Evolutionary conservation across 2,113 vertebrate species (phyloP).

Genomic region (Pithys albifrons): DNA sequence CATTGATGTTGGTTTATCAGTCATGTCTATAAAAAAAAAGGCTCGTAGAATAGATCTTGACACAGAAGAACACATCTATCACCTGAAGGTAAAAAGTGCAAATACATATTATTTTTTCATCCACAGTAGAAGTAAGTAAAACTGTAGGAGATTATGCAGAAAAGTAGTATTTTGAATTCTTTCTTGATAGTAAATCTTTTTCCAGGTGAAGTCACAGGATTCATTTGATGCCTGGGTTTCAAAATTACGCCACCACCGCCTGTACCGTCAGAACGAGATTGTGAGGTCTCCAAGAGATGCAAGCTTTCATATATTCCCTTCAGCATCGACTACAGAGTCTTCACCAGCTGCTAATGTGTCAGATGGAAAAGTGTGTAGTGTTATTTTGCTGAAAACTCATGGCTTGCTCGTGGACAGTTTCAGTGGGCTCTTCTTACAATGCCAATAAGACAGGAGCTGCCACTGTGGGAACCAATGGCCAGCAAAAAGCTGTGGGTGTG

Average conservation of each 20-base stretch:
- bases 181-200: neutral
- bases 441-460: neutral
- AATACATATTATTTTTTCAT: neutral
- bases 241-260: constrained; percentile 91
- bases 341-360: constrained; percentile 84
- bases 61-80: constrained; percentile 98
- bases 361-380: constrained; percentile 85
- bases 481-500: neutral
- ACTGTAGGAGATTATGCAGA: neutral
- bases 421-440: neutral
- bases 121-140: neutral
- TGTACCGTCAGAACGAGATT: constrained; percentile 98
- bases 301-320: constrained; percentile 91
- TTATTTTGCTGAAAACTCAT: neutral
- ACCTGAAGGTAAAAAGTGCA: constrained; percentile 87
- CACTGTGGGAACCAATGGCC: neutral
- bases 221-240: constrained; percentile 96
- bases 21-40: constrained; percentile 99
- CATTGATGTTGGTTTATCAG: constrained; percentile 96
- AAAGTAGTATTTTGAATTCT: neutral
- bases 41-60: constrained; percentile 96
- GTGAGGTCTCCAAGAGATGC: constrained; percentile 94
- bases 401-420: neutral
- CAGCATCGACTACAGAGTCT: constrained; percentile 85
- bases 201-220: constrained; percentile 95